These are phyloP conservation scores for Tolmerus cingulatus DNA, from an alignment of 2,888 invertebrate species.

Conservation along the genomic window DNA sequence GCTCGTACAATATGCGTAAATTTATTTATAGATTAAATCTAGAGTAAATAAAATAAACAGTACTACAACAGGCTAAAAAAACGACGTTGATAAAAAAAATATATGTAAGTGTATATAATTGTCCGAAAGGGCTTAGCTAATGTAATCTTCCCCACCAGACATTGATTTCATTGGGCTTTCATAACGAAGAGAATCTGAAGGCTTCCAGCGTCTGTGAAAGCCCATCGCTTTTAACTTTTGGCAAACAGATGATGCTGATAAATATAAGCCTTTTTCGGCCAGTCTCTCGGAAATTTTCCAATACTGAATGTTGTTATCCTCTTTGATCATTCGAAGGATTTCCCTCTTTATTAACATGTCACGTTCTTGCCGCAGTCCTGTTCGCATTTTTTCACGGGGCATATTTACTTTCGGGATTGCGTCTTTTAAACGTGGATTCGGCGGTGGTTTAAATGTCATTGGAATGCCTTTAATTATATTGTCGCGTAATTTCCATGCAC, in stretches of 20 bases:
- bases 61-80: neutral
- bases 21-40: neutral
- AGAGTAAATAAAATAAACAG: neutral
- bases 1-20: neutral
- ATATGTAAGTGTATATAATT: neutral
- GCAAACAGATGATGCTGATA: constrained; percentile 62
- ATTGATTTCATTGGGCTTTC: neutral
- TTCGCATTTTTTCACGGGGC: constrained; percentile 58
- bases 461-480: constrained; percentile 62
- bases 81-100: constrained; percentile 3
- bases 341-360: constrained; percentile 61
- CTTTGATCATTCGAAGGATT: constrained; percentile 61
- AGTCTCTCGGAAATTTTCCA: constrained; percentile 62
- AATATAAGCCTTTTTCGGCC: constrained; percentile 61
- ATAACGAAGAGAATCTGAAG: neutral
- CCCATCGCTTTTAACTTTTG: constrained; percentile 63
- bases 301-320: constrained; percentile 61
- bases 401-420: constrained; percentile 25
- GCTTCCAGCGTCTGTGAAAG: constrained; percentile 61
- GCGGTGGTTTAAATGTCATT: constrained; percentile 55
- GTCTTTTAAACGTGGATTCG: neutral
- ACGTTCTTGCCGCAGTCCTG: constrained; percentile 58
- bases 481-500: constrained; percentile 62
- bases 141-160: constrained; percentile 14
- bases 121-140: constrained; percentile 16